phyloP scores from a whole-genome alignment of 2,888 invertebrate genomes.

The Cyaniris semiargus region DNA sequence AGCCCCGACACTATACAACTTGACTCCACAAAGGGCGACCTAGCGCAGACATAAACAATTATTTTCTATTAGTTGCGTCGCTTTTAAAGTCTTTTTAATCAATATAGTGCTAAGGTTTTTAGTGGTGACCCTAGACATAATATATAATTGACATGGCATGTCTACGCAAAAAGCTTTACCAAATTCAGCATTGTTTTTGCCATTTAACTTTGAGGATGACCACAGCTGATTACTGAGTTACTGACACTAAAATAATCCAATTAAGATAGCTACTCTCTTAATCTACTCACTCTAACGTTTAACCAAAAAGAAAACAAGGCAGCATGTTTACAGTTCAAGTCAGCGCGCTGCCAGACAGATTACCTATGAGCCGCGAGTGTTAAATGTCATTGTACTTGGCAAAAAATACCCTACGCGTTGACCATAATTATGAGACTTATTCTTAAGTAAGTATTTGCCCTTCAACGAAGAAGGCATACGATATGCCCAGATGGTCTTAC shows the following conservation, averaged over 20 bases:
- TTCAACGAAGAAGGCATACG: background rate
- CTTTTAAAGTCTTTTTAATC: background rate
- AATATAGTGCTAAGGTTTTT: background rate
- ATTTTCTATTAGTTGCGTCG: slow-evolving; percentile 6
- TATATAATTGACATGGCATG: background rate
- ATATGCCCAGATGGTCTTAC: background rate
- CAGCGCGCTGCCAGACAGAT: background rate
- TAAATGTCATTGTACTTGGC: slow-evolving; percentile 4
- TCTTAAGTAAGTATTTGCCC: slow-evolving; percentile 13
- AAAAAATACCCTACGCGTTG: slow-evolving; percentile 9
- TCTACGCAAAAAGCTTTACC: background rate
- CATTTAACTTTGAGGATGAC: no score
- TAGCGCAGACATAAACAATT: slow-evolving; percentile 20
- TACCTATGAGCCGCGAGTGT: background rate
- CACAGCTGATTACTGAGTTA: no score
- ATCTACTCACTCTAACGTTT: background rate
- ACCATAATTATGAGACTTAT: background rate
- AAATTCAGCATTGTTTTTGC: no score
- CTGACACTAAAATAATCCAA: no score
- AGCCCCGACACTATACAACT: slow-evolving; percentile 16
- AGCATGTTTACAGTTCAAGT: background rate
- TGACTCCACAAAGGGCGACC: slow-evolving; percentile 26
- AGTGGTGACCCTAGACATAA: background rate
- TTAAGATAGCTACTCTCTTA: no score
- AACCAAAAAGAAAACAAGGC: background rate